These are phyloP conservation scores for Tinea pellionella DNA, from an alignment of 2,888 invertebrate species.

Conservation along the genomic window DNA sequence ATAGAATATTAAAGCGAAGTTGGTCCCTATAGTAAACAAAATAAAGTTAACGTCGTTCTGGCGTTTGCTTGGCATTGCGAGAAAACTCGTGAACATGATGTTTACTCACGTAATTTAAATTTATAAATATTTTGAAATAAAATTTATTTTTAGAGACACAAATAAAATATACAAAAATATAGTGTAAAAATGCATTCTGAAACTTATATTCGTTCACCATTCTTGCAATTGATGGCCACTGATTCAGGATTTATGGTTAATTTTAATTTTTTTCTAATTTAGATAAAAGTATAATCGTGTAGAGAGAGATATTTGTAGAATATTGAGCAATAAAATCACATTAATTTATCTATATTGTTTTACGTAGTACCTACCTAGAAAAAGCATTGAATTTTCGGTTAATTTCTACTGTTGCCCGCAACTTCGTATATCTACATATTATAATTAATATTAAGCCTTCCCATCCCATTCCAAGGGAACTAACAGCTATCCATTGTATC, in stretches of 20 bases:
- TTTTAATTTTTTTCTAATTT: background rate
- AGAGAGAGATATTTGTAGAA: too few species aligned
- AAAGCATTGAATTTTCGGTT: too few species aligned
- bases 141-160: background rate
- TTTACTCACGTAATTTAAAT: background rate
- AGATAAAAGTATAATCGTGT: too few species aligned
- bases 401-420: too few species aligned
- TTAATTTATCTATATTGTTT: too few species aligned
- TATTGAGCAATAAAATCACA: too few species aligned
- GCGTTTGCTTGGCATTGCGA: background rate
- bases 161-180: background rate
- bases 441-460: too few species aligned
- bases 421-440: too few species aligned
- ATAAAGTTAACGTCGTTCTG: background rate
- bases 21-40: background rate
- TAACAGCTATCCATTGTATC: too few species aligned
- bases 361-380: too few species aligned
- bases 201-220: background rate
- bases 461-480: too few species aligned
- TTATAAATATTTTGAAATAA: background rate
- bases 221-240: background rate
- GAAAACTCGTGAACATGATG: background rate
- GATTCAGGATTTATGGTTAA: background rate
- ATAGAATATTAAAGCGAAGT: background rate
- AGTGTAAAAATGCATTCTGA: background rate